Evolutionary conservation across 2,888 invertebrate species (phyloP), one percentile per base, ranked within the genome.

Genomic region (Eupithecia vulgata): DNA sequence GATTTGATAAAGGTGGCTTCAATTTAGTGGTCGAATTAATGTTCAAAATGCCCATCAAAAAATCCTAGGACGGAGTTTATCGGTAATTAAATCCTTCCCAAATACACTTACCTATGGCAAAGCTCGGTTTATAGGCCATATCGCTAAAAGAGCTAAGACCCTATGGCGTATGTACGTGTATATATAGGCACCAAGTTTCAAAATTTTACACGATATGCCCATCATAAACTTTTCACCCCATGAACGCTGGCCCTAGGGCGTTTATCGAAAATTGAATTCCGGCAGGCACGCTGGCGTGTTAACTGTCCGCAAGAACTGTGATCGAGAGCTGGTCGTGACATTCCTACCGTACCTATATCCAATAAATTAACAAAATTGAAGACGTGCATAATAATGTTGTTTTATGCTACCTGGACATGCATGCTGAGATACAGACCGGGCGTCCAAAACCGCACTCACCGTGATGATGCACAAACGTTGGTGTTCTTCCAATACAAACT

Each of bases 191-290:
- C 57, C 12, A 57, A 25, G 13, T 12, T 52, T 52, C 57, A 57
- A 57, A 57, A 57, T 57, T 7, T 25, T 25, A 25, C 57, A 57
- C 57, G 25, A 61, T 34, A 61, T 34, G 34, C 61, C 15, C 34
- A 61, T 34, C 61, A 17, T 34, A 34, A 34, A 61, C 70, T 78
- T 76, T 74, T 67, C 79, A 79, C 79, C 78, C 78, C 76, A 75
- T 78, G 57, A 73, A 79, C 76, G 80, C 76, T 78, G 77, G 76
- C 79, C 76, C 64, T 74, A 68, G 72, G 81, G 81, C 82, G 83
- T 85, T 86, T 83, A 85, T 83, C 81, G 86, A 84, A 89, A 91
- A 92, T 92, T 93, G 91, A 92, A 92, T 92, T 90, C 90, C 89
- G 76, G 76, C 72, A 83, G 82, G 84, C 91, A 90, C 88, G 83